Evolutionary conservation across 2,888 invertebrate species (phyloP).

Genomic region (Melieria crassipennis): DNA sequence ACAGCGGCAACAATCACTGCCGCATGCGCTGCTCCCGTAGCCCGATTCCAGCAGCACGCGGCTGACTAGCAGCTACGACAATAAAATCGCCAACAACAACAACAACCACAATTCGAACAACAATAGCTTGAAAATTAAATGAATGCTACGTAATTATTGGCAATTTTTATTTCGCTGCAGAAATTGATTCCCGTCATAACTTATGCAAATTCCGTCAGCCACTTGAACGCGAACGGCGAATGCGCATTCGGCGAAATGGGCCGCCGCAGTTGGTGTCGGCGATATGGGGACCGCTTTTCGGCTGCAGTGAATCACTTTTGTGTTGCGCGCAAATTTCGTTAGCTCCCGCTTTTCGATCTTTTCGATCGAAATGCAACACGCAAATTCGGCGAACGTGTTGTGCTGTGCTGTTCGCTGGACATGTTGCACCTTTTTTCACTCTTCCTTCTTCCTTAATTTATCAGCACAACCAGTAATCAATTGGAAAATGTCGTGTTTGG

Average conservation of each 20-base stretch:
- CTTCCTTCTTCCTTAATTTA: conserved; percentile 24
- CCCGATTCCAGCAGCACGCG: neutral
- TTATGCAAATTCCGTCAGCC: conserved; percentile 44
- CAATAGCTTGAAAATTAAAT: conserved; percentile 45
- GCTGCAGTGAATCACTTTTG: too few relatives aligned
- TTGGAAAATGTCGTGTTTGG: conserved; percentile 27
- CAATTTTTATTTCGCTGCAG: conserved; percentile 42
- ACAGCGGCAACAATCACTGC: neutral
- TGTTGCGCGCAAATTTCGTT: neutral
- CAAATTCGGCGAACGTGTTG: conserved; percentile 10
- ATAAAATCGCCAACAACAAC: conserved; percentile 10
- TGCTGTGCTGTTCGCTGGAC: conserved; percentile 15
- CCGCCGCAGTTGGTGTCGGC: neutral
- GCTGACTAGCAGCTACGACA: conserved; percentile 1
- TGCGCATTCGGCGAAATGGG: too few relatives aligned
- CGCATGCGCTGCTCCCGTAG: neutral
- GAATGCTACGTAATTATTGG: conserved; percentile 49
- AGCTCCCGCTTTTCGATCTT: conserved; percentile 12
- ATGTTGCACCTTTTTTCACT: conserved; percentile 7
- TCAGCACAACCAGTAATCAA: conserved; percentile 28
- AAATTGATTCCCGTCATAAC: conserved; percentile 50
- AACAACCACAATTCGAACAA: conserved; percentile 5
- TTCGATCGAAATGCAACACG: too few relatives aligned
- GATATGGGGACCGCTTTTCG: too few relatives aligned
- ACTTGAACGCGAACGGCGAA: neutral